phyloP scores from a whole-genome alignment of 2,888 invertebrate genomes.

The Nomada lathburiana region DNA sequence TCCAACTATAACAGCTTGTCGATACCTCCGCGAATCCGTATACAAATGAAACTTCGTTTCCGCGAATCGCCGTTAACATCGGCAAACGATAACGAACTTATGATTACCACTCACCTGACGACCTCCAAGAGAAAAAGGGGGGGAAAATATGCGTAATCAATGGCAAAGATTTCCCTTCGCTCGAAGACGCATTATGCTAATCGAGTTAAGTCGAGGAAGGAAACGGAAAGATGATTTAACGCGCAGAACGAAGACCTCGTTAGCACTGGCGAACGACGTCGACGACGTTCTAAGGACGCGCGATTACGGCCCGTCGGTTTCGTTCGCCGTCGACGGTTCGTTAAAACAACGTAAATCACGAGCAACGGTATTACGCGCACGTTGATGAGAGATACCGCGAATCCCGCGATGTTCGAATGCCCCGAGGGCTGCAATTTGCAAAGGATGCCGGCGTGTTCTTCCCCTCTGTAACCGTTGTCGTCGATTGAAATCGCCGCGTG shows the following conservation, averaged over 20 bases:
- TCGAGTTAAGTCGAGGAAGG: conserved; percentile 35
- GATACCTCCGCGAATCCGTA: not conserved
- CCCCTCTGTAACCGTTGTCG: conserved; percentile 2
- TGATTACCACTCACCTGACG: not conserved
- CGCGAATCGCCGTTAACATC: not conserved
- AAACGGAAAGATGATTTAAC: conserved; percentile 42
- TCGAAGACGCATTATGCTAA: not conserved
- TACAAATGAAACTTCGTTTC: not conserved
- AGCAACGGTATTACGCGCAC: conserved; percentile 65
- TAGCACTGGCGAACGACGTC: conserved; percentile 65
- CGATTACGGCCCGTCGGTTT: conserved; percentile 57
- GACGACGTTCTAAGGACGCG: conserved; percentile 56
- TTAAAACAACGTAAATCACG: conserved; percentile 39
- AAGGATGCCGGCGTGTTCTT: conserved; percentile 27
- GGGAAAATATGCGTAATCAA: not conserved
- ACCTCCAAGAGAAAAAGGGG: not conserved
- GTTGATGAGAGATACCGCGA: conserved; percentile 17
- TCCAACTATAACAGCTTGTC: not conserved
- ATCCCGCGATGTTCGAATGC: conserved; percentile 9
- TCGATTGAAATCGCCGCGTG: not conserved
- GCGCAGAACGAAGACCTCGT: conserved; percentile 58
- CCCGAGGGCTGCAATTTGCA: conserved; percentile 41
- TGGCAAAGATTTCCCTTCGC: not conserved
- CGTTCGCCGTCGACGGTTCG: conserved; percentile 32
- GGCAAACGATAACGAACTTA: conserved; percentile 4